Evolutionary conservation across 2,888 invertebrate genomes (phyloP), one percentile per base, ranked within the genome.

Genomic region (Rapana venosa): DNA sequence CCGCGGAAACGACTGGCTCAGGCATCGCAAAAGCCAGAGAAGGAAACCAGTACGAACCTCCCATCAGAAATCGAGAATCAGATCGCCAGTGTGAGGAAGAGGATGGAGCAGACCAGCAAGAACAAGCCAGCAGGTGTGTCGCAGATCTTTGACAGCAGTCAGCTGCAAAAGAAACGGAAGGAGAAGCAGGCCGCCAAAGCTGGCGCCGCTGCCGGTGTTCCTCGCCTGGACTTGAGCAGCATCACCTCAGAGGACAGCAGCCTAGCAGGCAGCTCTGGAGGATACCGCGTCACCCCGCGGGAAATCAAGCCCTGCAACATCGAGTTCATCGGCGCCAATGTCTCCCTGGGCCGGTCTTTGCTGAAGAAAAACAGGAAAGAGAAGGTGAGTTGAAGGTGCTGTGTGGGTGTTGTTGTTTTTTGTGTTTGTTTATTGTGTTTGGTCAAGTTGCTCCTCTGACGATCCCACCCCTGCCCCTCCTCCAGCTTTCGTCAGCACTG

Each of bases 271-370:
- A 92, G 93, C 86, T 93, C 93, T 86, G 93, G 93, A 77, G 94
- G 93, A 11, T 94, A 94, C 87, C 92, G 93, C 87, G 93, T 93
- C n/a, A 92, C 92, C 8, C 87, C 61, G 22, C 81, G 56, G 85
- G 92, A 92, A 61, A 94, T 94, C 88, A 92, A 93, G 79, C 94
- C 94, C 4, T 94, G 94, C 90, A 93, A 93, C 58, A 93, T 93
- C 87, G 91, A 93, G 88, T 95, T 95, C 88, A 88, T 93, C 79
- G 95, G 95, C 79, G 95, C 93, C 58, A 94, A 94, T 74, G 94
- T 95, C 26, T 92, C 90, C 26, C 86, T 93, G 8, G 92, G 93
- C 11, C 93, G 93, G 66, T 93, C 92, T 32, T 92, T 94, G 79
- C 92, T 95, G 77, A 92, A 92, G 87, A 94, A 94, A 87, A 93